These are phyloP conservation scores for Aleiodes testaceus DNA, from an alignment of 2,888 invertebrate species.

Conservation along the genomic window DNA sequence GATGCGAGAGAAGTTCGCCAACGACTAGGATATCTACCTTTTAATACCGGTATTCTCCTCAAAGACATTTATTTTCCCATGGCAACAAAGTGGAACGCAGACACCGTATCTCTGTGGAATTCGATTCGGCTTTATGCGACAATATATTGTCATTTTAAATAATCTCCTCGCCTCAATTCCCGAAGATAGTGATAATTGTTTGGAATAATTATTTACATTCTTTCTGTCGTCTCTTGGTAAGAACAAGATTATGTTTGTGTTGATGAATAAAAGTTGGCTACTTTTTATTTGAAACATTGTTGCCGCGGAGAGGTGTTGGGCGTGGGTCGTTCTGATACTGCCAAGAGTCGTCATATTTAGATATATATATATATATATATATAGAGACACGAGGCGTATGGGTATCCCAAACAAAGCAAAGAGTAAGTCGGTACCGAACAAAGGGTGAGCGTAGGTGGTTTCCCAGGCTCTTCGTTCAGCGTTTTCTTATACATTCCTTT, in stretches of 20 bases:
- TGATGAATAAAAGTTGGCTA: constrained; percentile 1
- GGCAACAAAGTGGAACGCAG: constrained; percentile 38
- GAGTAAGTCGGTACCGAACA: constrained; percentile 42
- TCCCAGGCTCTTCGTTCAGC: constrained; percentile 41
- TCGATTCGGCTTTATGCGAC: neutral
- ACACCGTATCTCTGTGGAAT: no score
- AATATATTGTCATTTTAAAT: neutral
- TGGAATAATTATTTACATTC: no score
- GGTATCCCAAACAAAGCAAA: constrained; percentile 36
- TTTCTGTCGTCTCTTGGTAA: neutral
- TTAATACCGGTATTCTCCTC: constrained; percentile 5
- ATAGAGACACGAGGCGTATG: constrained; percentile 7
- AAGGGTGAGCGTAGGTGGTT: constrained; percentile 45
- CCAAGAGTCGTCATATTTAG: constrained; percentile 34
- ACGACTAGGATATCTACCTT: constrained; percentile 23
- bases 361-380: constrained; percentile 26
- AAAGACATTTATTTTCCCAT: constrained; percentile 42
- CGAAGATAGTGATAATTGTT: no score
- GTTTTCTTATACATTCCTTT: constrained; percentile 36
- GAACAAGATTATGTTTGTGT: neutral
- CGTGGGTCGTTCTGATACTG: constrained; percentile 31
- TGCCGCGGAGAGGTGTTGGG: constrained; percentile 10
- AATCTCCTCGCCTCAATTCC: neutral
- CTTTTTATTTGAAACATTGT: constrained; percentile 16
- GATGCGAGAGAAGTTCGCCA: constrained; percentile 26